Base-by-base conservation (phyloP, 2,888 invertebrate genomes). In the Troides aeacus region DNA sequence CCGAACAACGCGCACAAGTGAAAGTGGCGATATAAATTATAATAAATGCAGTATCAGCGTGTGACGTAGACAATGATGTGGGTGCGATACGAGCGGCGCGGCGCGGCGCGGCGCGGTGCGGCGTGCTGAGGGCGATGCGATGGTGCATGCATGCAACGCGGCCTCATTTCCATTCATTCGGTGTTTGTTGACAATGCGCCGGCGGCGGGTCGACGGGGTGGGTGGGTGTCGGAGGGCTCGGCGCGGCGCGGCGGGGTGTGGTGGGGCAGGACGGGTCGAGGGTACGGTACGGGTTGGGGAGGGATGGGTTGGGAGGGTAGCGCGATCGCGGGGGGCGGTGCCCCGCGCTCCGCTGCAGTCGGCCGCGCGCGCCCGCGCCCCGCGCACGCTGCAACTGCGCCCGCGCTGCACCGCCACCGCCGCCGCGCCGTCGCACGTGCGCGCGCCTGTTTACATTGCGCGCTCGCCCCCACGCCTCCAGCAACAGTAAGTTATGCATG, bases 401-500 rank as follows among this genome's bases (percentile, higher is more conserved):
- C 65, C 64, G 68, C 70, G 70, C 66, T 62, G 68, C 63, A 62
- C 65, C 58, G 57, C 57, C 61, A 21, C 62, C 57, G 30, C 50
- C 60, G 67, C 61, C 58, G 57, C 61, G 24, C 62, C 57, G 30
- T 46, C 62, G 67, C 61, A 0, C 21, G 21, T 21, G 64, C 72
- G 80, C 79, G 80, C 78, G 80, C 81, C 83, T 87, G 87, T 85
- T 88, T 85, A 87, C 84, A 78, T 82, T 62, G 68, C 68, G 50
- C 64, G 53, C 69, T 42, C 71, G 60, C 64, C 64, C 58, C 62
- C 66, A 66, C 66, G 58, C 66, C 66, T 61, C 60, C 62, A 24
- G 60, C 68, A 56, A 82, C 84, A 82, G 90, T 90, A 89, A 90
- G 90, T 90, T 88, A 87, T 89, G 88, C 89, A 89, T 84, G 84